Conservation (phyloP, 2,888 invertebrate species). For the Pheosia gnoma region DNA sequence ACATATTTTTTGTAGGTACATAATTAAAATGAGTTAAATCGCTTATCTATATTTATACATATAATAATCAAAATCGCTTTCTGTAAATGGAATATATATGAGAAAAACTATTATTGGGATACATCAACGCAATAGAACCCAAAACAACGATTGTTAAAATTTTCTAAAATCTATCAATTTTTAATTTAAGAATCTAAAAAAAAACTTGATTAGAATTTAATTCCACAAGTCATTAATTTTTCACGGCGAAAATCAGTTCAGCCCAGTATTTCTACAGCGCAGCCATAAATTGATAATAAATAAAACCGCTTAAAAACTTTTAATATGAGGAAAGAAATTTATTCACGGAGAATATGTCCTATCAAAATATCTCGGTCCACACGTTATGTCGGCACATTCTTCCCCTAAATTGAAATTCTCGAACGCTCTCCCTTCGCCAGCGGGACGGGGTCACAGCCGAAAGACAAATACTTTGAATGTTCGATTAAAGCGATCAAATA, state of each 20-base stretch:
- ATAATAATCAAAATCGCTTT: no score
- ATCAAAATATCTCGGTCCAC: constrained; percentile 84
- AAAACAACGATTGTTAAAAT: no score
- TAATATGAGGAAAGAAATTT: constrained; percentile 82
- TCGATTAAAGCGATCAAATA: constrained; percentile 79
- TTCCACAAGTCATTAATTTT: background rate
- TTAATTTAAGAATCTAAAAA: background rate
- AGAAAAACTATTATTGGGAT: no score
- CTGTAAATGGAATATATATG: no score
- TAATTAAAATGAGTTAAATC: no score
- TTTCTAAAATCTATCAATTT: background rate
- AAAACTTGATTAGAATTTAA: background rate
- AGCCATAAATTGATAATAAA: constrained; percentile 59
- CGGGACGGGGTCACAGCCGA: constrained; percentile 78
- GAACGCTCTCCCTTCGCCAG: constrained; percentile 75
- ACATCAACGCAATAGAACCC: no score
- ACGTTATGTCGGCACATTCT: constrained; percentile 85
- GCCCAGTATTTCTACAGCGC: constrained; percentile 15
- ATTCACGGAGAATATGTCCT: constrained; percentile 83
- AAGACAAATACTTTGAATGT: constrained; percentile 81
- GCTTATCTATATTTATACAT: no score
- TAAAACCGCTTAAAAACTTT: constrained; percentile 77
- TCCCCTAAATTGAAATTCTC: constrained; percentile 85
- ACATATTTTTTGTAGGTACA: no score
- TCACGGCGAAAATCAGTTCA: constrained; percentile 24